Conservation (phyloP, 2,888 invertebrate species). For the Linyphia triangularis region DNA sequence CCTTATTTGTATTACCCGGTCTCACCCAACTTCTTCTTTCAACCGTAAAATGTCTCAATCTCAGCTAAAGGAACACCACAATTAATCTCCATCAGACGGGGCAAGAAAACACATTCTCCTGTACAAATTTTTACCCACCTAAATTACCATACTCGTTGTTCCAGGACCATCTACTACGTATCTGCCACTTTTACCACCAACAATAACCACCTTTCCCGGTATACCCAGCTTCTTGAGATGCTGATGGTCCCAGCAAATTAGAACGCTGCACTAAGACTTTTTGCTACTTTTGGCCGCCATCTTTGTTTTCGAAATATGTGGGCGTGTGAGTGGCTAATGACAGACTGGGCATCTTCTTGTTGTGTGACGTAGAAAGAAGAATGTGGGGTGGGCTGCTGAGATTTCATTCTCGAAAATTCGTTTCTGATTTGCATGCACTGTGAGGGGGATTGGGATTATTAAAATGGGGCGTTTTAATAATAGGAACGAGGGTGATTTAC, state of each 20-base stretch:
- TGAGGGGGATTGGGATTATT: slow-evolving; percentile 1
- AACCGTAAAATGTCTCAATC: slow-evolving; percentile 38
- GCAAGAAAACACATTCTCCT: background rate
- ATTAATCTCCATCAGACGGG: slow-evolving; percentile 44
- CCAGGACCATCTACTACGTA: background rate
- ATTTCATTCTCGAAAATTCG: slow-evolving; percentile 9
- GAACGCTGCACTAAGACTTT: no score
- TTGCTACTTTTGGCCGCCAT: background rate
- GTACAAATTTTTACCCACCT: background rate
- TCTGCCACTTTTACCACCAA: background rate
- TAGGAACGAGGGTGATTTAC: background rate
- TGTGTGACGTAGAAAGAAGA: slow-evolving; percentile 15
- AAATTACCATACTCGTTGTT: slow-evolving; percentile 4
- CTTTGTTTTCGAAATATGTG: slow-evolving; percentile 34
- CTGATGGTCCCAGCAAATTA: background rate
- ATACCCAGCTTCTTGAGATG: background rate
- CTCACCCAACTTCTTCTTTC: background rate
- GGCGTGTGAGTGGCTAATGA: slow-evolving; percentile 26
- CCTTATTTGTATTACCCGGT: no score
- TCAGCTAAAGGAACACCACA: background rate
- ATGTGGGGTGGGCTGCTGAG: slow-evolving; percentile 34
- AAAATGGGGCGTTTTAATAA: slow-evolving; percentile 42
- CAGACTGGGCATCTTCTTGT: background rate
- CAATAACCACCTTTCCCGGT: background rate
- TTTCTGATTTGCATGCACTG: slow-evolving; percentile 12